Evolutionary conservation across 2,888 invertebrate genomes (phyloP), one percentile per base, ranked within the genome.

Genomic region (Troides oblongomaculatus): DNA sequence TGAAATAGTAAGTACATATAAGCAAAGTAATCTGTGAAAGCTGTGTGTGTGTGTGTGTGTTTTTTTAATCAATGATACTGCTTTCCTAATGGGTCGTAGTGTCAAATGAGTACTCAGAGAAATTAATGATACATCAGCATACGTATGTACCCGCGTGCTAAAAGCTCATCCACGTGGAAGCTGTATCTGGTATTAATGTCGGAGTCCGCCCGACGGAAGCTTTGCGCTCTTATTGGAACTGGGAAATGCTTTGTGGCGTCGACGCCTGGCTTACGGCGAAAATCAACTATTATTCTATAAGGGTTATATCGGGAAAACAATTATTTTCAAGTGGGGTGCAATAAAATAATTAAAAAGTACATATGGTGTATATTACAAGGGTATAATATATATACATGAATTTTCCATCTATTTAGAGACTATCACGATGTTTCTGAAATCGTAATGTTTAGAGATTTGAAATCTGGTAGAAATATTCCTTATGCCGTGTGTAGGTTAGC

Each of bases 101-200:
- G 53, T 53, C 53, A 53, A 17, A 18, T 53, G 53, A 53, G 53
- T 53, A 53, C 53, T 53, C 53, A 53, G 53, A 53, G 53, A 53
- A 53, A 53, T 53, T 53, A 53, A 53, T 53, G 2, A 53, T 14
- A 53, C 53, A 53, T 12, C 53, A 6, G 53, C 17, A 53, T 14
- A n/a, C 12, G 53, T 53, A 53, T 0, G 14, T 30, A 14, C 53
- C 14, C 53, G 17, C n/a, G 53, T 53, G 17, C 53, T 14, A 53
- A 53, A 53, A 14, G 53, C n/a, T 17, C 53, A 53, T 53, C n/a
- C 53, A n/a, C 17, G 53, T 53, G 53, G 53, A 53, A 53, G 53
- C 53, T 53, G n/a, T 53, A 53, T 53, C 53, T 53, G 18, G 53
- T 53, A 53, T 53, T 53, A 53, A 53, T 17, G 53, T n/a, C 1